These are phyloP conservation scores for Lymantria monacha DNA, from an alignment of 2,888 invertebrate species.

Conservation along the genomic window DNA sequence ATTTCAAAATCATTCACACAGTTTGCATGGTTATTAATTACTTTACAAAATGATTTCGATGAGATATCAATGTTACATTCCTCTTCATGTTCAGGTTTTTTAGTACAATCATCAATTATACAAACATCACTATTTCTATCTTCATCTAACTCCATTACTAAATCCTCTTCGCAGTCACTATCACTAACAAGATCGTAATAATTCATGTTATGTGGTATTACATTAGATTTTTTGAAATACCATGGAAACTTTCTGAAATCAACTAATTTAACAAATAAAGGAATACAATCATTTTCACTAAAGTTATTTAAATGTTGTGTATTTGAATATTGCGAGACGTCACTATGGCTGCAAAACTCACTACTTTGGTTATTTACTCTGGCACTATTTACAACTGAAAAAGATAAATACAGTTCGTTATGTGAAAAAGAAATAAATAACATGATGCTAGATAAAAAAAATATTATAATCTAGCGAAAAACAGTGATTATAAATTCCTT, in stretches of 20 bases:
- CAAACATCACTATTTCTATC: slow-evolving; percentile 19
- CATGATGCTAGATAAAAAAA: too few relatives aligned
- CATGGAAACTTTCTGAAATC: slow-evolving; percentile 30
- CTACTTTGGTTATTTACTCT: neutral
- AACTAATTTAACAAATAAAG: slow-evolving; percentile 22
- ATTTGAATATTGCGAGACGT: neutral
- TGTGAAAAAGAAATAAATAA: too few relatives aligned
- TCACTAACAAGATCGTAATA: slow-evolving; percentile 7
- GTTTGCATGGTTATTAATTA: slow-evolving; percentile 3
- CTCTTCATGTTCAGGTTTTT: neutral
- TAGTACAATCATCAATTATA: neutral
- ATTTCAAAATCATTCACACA: slow-evolving; percentile 20
- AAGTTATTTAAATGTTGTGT: neutral
- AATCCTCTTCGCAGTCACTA: slow-evolving; percentile 15
- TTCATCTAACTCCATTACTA: slow-evolving; percentile 2
- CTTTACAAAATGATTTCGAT: neutral
- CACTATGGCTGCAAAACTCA: neutral
- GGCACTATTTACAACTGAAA: neutral
- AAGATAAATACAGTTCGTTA: neutral
- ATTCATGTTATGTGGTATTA: slow-evolving; percentile 13
- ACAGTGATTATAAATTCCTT: too few relatives aligned
- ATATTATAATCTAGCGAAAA: too few relatives aligned
- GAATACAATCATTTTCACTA: slow-evolving; percentile 8
- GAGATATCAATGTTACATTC: neutral
- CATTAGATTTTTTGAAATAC: slow-evolving; percentile 27